Conservation (phyloP, 2,888 invertebrate genomes). For the Norana najaformis region DNA sequence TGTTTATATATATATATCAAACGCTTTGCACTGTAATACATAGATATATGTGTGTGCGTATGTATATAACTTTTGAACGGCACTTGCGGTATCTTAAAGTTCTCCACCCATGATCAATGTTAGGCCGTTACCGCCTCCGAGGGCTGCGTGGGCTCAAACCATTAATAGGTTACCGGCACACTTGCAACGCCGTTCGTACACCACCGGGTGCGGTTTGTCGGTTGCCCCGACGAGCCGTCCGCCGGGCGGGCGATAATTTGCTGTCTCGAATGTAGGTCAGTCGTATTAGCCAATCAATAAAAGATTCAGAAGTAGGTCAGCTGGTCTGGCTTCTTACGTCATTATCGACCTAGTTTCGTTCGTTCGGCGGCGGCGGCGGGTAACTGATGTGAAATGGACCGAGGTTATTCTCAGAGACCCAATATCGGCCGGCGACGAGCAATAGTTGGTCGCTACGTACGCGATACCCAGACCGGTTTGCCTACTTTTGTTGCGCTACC, state of each 20-base stretch:
- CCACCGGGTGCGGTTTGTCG: not conserved
- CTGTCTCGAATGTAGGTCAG: slow-evolving; percentile 24
- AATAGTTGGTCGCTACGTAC: not conserved
- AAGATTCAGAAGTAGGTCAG: slow-evolving; percentile 22
- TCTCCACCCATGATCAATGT: too few species aligned
- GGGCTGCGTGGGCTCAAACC: too few species aligned
- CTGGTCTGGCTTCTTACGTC: slow-evolving; percentile 26
- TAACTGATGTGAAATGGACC: slow-evolving; percentile 21
- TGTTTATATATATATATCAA: not conserved
- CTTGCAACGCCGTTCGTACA: not conserved
- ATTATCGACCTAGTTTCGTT: slow-evolving; percentile 24
- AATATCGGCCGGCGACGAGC: not conserved
- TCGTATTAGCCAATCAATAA: slow-evolving; percentile 25
- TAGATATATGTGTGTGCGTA: not conserved
- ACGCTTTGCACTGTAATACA: not conserved
- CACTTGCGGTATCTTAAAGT: too few species aligned
- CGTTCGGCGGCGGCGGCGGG: not conserved
- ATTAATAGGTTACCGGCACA: not conserved
- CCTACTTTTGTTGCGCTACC: not conserved
- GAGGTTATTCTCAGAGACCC: slow-evolving; percentile 24
- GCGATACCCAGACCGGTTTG: not conserved
- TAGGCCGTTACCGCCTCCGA: too few species aligned
- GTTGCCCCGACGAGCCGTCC: slow-evolving; percentile 3
- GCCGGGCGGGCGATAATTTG: slow-evolving; percentile 21
- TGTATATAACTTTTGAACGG: not conserved